Percentiles rank a stretch among this genome's conserved stretches.
Evolutionary conservation across 2,113 vertebrate genomes (phyloP).

Genomic region (Psilopogon haemacephalus): DNA sequence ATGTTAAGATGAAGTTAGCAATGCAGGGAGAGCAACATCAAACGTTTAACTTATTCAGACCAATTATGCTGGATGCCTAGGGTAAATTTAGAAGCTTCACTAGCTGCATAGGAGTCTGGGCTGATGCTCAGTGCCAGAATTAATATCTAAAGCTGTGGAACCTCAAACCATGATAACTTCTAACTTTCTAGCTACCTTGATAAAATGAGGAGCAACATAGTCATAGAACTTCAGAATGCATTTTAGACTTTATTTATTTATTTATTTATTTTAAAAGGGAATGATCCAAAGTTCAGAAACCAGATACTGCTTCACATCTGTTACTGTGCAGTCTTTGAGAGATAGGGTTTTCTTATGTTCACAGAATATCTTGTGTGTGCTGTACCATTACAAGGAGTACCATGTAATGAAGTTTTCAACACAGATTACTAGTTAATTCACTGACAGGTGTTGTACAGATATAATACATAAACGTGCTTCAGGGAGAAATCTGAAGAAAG

Average conservation of each 20-base stretch:
- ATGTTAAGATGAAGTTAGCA: background rate
- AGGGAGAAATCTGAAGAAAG: background rate
- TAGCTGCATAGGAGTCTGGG: background rate
- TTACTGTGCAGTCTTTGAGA: background rate
- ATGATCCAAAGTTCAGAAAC: background rate
- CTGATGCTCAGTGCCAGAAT: background rate
- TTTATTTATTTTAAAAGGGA: background rate
- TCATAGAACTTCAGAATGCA: background rate
- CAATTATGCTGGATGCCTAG: background rate
- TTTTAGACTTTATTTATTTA: background rate
- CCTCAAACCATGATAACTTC: background rate
- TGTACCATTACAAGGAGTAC: accelerated
- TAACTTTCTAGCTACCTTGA: background rate
- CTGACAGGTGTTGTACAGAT: background rate
- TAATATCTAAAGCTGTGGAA: background rate
- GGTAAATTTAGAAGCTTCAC: background rate
- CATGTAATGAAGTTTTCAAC: background rate
- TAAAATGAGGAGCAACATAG: background rate
- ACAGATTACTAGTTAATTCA: background rate
- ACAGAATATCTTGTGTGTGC: accelerated
- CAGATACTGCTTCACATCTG: background rate
- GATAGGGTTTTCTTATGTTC: background rate
- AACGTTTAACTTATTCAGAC: background rate
- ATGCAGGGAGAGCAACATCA: background rate
- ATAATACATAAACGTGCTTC: background rate